Base-by-base conservation (phyloP, 92 coral and sea anemone genomes). In the Pocillopora grandis region DNA sequence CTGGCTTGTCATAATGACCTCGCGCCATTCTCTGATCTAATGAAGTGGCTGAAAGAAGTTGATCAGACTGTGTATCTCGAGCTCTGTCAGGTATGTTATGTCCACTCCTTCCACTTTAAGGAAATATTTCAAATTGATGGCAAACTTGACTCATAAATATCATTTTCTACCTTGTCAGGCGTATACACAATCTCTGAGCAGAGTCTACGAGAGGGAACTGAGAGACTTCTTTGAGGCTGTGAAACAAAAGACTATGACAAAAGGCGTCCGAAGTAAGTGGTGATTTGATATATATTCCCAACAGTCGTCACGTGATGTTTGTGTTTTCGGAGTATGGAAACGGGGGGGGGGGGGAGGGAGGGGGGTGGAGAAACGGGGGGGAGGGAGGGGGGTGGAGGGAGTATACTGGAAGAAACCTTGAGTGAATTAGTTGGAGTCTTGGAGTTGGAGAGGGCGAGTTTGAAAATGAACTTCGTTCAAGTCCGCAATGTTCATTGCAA, bases 151-250 rank as follows among this genome's bases (percentile, higher is more conserved):
- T 3, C 52, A 42, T 42, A 0, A 42, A 42, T 7, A 42, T 62
- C 1, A 37, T 33, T 42, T 2, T 71, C 36, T 61, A 20, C 55
- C 42, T 78, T 36, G 37, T 76, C 61, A 79, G 71, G 78, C 83
- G 12, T 97, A 97, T 83, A 88, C 94, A 31, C 93, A 86, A 62
- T 97, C 92, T 16, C 89, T 94, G 58, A 94, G 93, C 87, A 92
- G 87, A 77, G 96, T 97, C 49, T 97, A 97, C 70, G 99, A 97
- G 78, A 92, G 88, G 76, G 98, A 97, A 80, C 66, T 97, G n/a
- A 93, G 78, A 49, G 99, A 97, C 42, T 97, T 94, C 81, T 97
- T 97, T 92, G 98, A 97, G 84, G 92, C 93, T 42, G 93, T 96
- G 2, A 97, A 90, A 71, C 99, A 94, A 76, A 92, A 94, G 56